Base-by-base conservation (phyloP, 2,888 invertebrate species). In the Orgyia antiqua region DNA sequence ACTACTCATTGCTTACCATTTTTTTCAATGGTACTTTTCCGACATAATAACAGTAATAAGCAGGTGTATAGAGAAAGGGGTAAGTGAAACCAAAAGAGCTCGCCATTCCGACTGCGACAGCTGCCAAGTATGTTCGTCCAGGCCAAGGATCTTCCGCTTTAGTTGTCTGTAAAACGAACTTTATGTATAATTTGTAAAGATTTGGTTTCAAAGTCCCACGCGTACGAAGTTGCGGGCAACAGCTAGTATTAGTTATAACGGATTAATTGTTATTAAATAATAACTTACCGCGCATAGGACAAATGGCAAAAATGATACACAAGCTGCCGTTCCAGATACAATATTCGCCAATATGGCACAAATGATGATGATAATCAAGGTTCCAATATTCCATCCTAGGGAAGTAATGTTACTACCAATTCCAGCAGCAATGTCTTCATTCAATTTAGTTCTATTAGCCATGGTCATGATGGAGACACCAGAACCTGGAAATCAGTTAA, bases 21-120 rank as follows among this genome's bases (percentile, higher is more conserved):
- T 45, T 53, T 3, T 2, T 17, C 9, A 36, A 45, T 0, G 74
- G 67, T 0, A 72, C 67, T 60, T 73, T 73, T 19, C 75, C 79
- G 1, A 52, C 51, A 1, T 50, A 33, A 31, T 71, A 59, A 19
- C 69, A 67, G 15, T 62, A 74, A 33, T 70, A 74, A 5, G 68
- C 70, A 1, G 80, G 73, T 0, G 77, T 70, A 33, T 68, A 63
- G 4, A 61, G 33, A 26, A 72, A 77, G 0, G 79, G 80, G 1
- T 19, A 24, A 36, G 58, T 54, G 28, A 76, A 79, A 1, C 74
- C 75, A 4, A 69, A 54, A 0, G 68, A 58, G 1, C 53, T 39
- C 9, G 54, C 70, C 0, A 77, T 38, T 1, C 78, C 78, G 0
- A 67, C 61, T 1, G 45, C 74, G 1, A 80, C 34, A 0, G 66